These are phyloP conservation scores for Clarias batrachus DNA, from an alignment of 2,113 vertebrate genomes.

Conservation along the genomic window DNA sequence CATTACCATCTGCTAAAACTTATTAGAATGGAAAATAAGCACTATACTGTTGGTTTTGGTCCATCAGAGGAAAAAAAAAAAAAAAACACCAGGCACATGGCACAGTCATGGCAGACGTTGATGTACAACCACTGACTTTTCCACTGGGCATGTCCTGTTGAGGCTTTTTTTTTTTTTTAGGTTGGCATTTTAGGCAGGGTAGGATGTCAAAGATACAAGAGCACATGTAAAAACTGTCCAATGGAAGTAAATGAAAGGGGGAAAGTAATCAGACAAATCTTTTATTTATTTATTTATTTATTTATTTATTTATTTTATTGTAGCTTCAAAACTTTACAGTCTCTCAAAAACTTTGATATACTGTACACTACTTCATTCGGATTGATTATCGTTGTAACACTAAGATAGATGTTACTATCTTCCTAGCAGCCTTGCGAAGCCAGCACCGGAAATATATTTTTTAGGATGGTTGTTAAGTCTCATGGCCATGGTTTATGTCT, in stretches of 20 bases:
- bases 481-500: neutral
- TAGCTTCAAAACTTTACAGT: conserved; percentile 40
- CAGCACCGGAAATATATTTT: conserved; percentile 3
- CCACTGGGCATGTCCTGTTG: neutral
- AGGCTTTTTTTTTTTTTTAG: too few species aligned
- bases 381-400: conserved; percentile 35
- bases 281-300: neutral
- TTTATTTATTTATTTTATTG: neutral
- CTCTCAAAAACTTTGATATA: neutral
- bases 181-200: neutral
- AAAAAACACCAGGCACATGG: neutral
- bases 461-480: conserved; percentile 40
- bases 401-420: neutral
- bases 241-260: neutral
- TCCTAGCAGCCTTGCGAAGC: conserved; percentile 39
- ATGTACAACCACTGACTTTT: conserved; percentile 1
- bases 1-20: conserved; percentile 3
- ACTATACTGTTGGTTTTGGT: neutral
- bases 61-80: neutral
- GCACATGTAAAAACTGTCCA: neutral
- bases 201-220: neutral
- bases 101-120: neutral
- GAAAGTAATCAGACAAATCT: conserved; percentile 14
- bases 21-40: conserved; percentile 15
- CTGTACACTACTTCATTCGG: neutral